Evolutionary conservation across 2,888 invertebrate genomes (phyloP).

Genomic region (Fissipunctia ypsillon): DNA sequence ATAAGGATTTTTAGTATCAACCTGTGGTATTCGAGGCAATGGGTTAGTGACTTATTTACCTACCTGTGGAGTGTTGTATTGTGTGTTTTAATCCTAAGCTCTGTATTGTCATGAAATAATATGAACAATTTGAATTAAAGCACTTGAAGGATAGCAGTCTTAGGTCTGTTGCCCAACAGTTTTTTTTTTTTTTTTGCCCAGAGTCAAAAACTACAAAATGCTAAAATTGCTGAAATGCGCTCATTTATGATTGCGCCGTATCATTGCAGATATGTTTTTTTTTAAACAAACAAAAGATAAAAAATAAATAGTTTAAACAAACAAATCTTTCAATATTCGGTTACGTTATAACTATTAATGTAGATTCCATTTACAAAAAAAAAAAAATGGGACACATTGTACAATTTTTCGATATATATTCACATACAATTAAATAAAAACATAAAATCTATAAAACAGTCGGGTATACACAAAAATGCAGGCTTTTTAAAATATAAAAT

Average conservation of each 20-base stretch:
- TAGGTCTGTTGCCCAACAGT: too few relatives aligned
- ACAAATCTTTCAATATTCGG: not conserved
- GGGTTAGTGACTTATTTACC: slow-evolving; percentile 9
- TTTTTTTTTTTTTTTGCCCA: not conserved
- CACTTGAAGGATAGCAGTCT: too few relatives aligned
- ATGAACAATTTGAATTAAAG: not conserved
- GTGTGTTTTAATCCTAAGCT: not conserved
- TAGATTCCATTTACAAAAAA: not conserved
- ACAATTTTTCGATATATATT: too few relatives aligned
- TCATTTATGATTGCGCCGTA: not conserved
- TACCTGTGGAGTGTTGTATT: not conserved
- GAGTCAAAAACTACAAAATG: not conserved
- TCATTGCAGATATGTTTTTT: not conserved
- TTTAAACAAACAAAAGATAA: too few relatives aligned
- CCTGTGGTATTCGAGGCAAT: slow-evolving; percentile 17
- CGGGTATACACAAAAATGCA: slow-evolving; percentile 19
- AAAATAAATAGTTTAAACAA: not conserved
- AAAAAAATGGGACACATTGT: too few relatives aligned
- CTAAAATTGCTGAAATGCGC: not conserved
- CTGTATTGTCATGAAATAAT: not conserved
- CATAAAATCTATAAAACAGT: slow-evolving; percentile 21
- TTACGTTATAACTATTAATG: not conserved
- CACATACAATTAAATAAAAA: not conserved
- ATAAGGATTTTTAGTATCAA: slow-evolving; percentile 44
- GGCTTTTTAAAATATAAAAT: slow-evolving; percentile 35